Percentiles rank a stretch among this genome's conserved stretches.
phyloP scores from a whole-genome alignment of 2,797 vertebrate species.

The Epinephelus awoara region DNA sequence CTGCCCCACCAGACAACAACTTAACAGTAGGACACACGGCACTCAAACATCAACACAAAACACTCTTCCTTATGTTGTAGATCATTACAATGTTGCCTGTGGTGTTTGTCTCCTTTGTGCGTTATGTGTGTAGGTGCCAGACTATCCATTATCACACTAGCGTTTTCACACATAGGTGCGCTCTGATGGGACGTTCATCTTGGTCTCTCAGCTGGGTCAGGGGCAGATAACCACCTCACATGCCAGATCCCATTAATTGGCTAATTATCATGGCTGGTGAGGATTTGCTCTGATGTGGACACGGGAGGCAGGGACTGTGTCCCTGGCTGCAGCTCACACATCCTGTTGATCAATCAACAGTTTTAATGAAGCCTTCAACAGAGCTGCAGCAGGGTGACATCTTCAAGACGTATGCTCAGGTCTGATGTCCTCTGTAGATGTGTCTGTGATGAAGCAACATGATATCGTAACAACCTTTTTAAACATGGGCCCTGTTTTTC shows the following conservation, averaged over 20 bases:
- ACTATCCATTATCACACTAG: constrained; percentile 37
- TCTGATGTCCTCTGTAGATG: constrained; percentile 1
- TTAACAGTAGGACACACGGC: constrained; percentile 16
- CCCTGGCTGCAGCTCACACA: constrained; percentile 25
- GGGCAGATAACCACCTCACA: constrained; percentile 60
- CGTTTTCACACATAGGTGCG: constrained; percentile 47
- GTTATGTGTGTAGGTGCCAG: constrained; percentile 19
- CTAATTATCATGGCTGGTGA: constrained; percentile 67
- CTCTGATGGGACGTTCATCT: constrained; percentile 52
- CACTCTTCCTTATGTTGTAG: constrained; percentile 34
- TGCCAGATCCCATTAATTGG: constrained; percentile 66
- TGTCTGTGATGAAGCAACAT: neutral
- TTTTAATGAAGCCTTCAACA: constrained; percentile 48
- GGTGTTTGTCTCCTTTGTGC: constrained; percentile 27
- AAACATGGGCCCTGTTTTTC: neutral
- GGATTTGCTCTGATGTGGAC: constrained; percentile 27
- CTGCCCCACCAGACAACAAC: constrained; percentile 3
- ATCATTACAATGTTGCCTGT: constrained; percentile 54
- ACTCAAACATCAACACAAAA: neutral
- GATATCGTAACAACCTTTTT: neutral
- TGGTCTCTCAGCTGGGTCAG: constrained; percentile 32
- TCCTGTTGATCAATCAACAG: constrained; percentile 57
- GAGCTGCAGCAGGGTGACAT: neutral
- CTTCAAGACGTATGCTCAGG: neutral
- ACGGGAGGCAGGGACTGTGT: constrained; percentile 27